Evolutionary conservation across 2,888 invertebrate genomes (phyloP), one percentile per base, ranked within the genome.

Genomic region (Apocheima hispidaria): DNA sequence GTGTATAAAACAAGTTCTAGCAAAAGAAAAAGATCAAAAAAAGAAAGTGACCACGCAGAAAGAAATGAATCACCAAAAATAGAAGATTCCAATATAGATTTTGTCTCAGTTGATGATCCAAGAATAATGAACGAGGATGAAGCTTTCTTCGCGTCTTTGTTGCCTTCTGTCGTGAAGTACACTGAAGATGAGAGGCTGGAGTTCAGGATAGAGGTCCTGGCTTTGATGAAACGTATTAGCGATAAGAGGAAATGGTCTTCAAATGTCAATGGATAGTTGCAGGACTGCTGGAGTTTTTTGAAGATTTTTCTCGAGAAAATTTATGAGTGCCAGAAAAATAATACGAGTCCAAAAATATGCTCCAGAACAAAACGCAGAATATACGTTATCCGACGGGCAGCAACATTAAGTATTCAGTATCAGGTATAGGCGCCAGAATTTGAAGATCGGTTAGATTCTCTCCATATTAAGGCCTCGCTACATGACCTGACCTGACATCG

Each of bases 111-210:
- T 18, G 83, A 83, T 54, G 90, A 91, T 54, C 83, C 86, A 0
- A 78, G 92, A 28, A 71, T 92, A 0, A 92, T 92, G 92, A 92
- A 92, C 56, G 92, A 92, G 62, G 92, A 92, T 60, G 92, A 92
- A 60, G 92, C 92, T 0, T 92, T 92, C 64, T 92, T 92, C 51
- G 92, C 92, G 0, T 92, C 92, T 0, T 69, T 92, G 1, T 66
- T 92, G 21, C 92, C 92, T 0, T 83, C 89, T 0, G 78, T 92
- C 1, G 91, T 91, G 0, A 90, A 82, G 63, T 92, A 92, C 63
- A 82, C 71, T 57, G 90, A 90, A 63, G 89, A 90, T 57, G 91
- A 92, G 63, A 75, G 89, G 53, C 61, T 92, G 4, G 88, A 92
- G 64, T 92, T 92, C 38, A 81, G 92, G 44, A 87, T 92, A 46